Base-by-base conservation (phyloP, 2,113 vertebrate species). In the Labrus mixtus region DNA sequence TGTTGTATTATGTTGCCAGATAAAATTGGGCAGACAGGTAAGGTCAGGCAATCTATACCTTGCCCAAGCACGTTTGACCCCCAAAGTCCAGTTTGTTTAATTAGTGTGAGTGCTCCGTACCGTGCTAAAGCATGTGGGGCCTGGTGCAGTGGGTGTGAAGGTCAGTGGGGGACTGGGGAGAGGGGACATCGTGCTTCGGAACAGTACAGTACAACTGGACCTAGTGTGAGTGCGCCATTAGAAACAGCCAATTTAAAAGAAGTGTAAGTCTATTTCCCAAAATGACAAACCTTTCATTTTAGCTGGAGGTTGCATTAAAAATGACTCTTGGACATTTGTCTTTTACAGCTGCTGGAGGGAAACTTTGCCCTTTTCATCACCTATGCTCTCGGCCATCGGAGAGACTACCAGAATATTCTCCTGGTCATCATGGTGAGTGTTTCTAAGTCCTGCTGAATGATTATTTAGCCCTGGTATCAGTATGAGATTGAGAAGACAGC, bases 361-460 rank as follows among this genome's bases (percentile, higher is more conserved):
- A 99, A 98, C 92, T 98, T 99, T n/a, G 97, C 97, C 10, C 94
- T 99, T 50, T 99, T 98, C 91, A 96, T 97, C 80, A 97, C 95
- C 55, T 96, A 98, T n/a, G 94, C 97, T 13, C 88, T 99, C 54
- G 96, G 95, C 65, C 97, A 98, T 82, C 95, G 95, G 51, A 93
- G 96, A 0, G 94, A 98, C 70, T 98, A 96, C 84, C 98, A 99
- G 92, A 98, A 99, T 81, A 95, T 99, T 37, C 95, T 99, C 6
- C 92, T 99, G 87, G 96, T 95, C 77, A 97, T 99, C 90, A 98
- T 99, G 98, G 98, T 99, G 81, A 92, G 94, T 65, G 16, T 61
- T 75, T 76, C 37, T 33, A 13, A 41, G 68, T 68, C 43, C 8
- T 13, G 5, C 33, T 41, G 2, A 48, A 23, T 22, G 36, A 29